Evolutionary conservation across 1,140 invertebrate species (phyloP).

Genomic region (Lethocerus indicus): DNA sequence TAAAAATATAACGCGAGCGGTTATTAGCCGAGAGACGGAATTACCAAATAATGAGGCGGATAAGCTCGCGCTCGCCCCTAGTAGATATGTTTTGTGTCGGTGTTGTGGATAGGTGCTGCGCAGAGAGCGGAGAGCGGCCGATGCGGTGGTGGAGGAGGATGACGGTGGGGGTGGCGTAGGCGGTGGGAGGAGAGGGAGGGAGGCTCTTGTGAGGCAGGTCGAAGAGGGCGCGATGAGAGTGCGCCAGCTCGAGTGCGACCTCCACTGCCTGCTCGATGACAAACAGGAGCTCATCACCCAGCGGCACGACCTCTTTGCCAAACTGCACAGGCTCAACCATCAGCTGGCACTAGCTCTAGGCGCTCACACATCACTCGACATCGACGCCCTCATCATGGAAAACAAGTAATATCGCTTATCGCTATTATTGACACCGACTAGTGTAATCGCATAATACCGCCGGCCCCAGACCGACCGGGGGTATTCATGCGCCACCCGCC

Average conservation of each 20-base stretch:
- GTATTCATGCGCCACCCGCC: too few species aligned
- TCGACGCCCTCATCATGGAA: constrained; percentile 64
- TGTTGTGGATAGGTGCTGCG: too few species aligned
- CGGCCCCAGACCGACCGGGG: too few species aligned
- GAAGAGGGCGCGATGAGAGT: constrained; percentile 20
- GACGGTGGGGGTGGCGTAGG: constrained; percentile 7
- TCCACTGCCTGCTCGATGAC: constrained; percentile 63
- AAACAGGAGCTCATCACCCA: constrained; percentile 70
- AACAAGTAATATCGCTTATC: constrained; percentile 35
- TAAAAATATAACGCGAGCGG: too few species aligned
- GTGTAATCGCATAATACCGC: too few species aligned
- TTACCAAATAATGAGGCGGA: too few species aligned
- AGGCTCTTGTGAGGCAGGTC: background rate
- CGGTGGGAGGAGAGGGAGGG: constrained; percentile 3
- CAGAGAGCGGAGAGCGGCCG: too few species aligned
- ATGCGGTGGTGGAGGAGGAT: too few species aligned
- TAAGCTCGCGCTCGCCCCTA: too few species aligned
- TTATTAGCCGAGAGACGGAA: too few species aligned
- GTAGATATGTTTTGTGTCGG: too few species aligned
- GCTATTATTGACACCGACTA: too few species aligned
- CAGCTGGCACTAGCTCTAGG: constrained; percentile 58
- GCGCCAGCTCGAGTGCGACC: constrained; percentile 48
- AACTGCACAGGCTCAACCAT: constrained; percentile 66
- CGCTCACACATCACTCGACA: constrained; percentile 41
- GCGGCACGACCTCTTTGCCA: constrained; percentile 68